Evolutionary conservation across 2,113 vertebrate species (phyloP), one percentile per base, ranked within the genome.

Genomic region (Nycticebus coucang): DNA sequence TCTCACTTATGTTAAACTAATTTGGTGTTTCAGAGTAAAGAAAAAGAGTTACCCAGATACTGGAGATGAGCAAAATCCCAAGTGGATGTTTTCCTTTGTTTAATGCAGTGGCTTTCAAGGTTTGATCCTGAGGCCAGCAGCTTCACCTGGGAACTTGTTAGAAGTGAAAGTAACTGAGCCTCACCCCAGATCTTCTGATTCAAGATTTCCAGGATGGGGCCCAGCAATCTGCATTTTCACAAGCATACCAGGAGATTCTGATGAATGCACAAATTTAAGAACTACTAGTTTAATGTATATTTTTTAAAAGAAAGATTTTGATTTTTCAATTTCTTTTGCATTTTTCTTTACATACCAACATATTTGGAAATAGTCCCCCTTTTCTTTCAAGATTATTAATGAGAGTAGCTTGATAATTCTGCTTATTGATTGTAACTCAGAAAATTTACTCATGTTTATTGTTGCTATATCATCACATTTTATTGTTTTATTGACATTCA

Each of bases 1-100:
- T 95, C 95, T 96, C 97, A 24, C 78, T 59, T 62, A 78, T 35
- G 26, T 94, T 97, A 81, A 95, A 93, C 35, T 35, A 88, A 97
- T 84, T 89, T 80, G 89, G 1, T 93, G 89, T 74, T 96, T 89
- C 17, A 86, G 84, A 95, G 35, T 60, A 68, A 37, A 7, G 87
- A 57, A 83, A 89, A 45, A n/a, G 3, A 64, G 79, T 85, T 26
- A 59, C 41, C 91, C 7, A 75, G 50, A 62, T 69, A 14, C 55
- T 45, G 57, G 64, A 94, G 93, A 92, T 53, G n/a, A 55, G 74
- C 14, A 60, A 53, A 80, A 62, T 95, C 84, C 57, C 75, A 77
- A 69, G 64, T 86, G 89, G 18, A 9, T 69, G 33, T 83, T 7
- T 66, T 83, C 33, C 57, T 69, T 89, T 90, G 69, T 89, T 89